These are phyloP conservation scores for Ophion costatus DNA, from an alignment of 2,888 invertebrate species.

Conservation along the genomic window DNA sequence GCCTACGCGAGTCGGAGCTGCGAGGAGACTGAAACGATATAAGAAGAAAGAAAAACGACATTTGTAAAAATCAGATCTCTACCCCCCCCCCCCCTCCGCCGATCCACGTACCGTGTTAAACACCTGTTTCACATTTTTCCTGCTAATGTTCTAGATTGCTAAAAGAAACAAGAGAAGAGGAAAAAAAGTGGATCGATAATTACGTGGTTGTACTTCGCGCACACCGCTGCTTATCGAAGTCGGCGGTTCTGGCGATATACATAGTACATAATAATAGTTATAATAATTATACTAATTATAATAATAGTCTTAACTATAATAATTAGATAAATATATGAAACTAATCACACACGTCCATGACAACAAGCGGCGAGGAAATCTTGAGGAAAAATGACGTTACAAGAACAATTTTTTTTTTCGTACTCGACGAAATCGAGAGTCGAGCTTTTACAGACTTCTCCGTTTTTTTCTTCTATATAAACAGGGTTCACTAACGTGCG, in stretches of 20 bases:
- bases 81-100: background rate
- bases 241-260: conserved; percentile 54
- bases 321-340: conserved; percentile 50
- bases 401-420: background rate
- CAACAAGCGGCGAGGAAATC: conserved; percentile 50
- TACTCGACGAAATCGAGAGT: background rate
- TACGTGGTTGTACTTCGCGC: conserved; percentile 44
- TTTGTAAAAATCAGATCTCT: conserved; percentile 22
- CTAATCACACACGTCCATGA: conserved; percentile 63
- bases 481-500: background rate
- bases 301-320: conserved; percentile 39
- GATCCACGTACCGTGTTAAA: conserved; percentile 35
- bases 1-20: conserved; percentile 71
- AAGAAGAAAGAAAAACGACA: background rate
- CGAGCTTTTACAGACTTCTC: background rate
- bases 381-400: conserved; percentile 24
- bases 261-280: conserved; percentile 43
- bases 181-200: conserved; percentile 35
- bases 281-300: conserved; percentile 29
- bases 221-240: conserved; percentile 34
- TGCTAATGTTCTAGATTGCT: conserved; percentile 15
- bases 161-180: background rate
- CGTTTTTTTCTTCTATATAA: background rate
- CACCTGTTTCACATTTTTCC: conserved; percentile 30
- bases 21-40: conserved; percentile 75